Evolutionary conservation across 2,113 vertebrate species (phyloP), one percentile per base, ranked within the genome.

Genomic region (Sarotherodon lohbergeri): DNA sequence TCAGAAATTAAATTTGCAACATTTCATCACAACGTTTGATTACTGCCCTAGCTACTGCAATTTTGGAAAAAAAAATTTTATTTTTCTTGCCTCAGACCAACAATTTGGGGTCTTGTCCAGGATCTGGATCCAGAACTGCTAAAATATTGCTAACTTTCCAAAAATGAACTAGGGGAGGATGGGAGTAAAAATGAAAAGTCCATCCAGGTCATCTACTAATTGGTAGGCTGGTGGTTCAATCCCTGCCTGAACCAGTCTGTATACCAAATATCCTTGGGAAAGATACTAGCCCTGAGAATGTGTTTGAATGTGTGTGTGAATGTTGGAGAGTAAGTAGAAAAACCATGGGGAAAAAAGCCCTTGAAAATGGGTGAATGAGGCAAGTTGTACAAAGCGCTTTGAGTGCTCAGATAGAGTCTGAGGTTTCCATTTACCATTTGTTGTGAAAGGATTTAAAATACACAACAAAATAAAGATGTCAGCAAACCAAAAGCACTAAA

Each of bases 1-100:
- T 6, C 3, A 73, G 68, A 73, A 73, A 73, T 73, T 13, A 13
- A 66, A 9, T 2, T 46, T 73, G 13, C 39, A 71, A 43, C n/a
- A 24, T 71, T 73, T 73, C 22, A 73, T 73, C 0, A 1, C 22
- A 27, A 10, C 0, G 0, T 24, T 73, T 27, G 22, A 73, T 73
- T 16, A 27, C 22, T 46, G 22, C 39, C 22, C 68, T 7, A 9
- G 39, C 39, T 27, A 17, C 5, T 73, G 68, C 13, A 4, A 27
- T 6, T 46, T 46, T 46, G 22, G 14, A 4, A 27, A 27, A 22
- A 46, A 46, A 22, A 27, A 17, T 73, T 73, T 73, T 10, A 73
- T 73, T 73, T 73, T 27, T 46, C 5, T 46, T 73, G 68, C 68
- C 8, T 2, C 22, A 27, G 68, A 73, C 68, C 14, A 73, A 46